Base-by-base conservation (phyloP, 2,888 invertebrate genomes). In the Yponomeuta cagnagella region DNA sequence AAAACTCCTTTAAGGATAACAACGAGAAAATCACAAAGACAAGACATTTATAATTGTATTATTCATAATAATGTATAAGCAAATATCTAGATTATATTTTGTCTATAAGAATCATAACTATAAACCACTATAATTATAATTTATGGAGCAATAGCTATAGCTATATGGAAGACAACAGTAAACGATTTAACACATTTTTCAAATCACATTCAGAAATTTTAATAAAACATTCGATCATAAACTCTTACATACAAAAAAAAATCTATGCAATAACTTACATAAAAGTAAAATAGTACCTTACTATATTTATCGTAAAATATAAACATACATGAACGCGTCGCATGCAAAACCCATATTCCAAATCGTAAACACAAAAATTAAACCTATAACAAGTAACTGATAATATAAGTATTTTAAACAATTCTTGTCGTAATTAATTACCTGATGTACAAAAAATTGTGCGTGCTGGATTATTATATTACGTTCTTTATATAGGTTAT, bases 311-410 rank as follows among this genome's bases (percentile, higher is more conserved):
- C 68, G 52, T 70, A 72, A 68, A 48, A 71, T 63, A 71, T 70
- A 70, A 68, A 88, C 80, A 82, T 86, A 92, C 90, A 82, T 90
- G 90, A 91, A 92, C 91, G 87, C 86, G 87, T 89, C 91, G 88
- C 86, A 76, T 87, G 83, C 84, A 83, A 37, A 70, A 68, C 48
- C 69, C 58, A 68, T 43, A 48, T 63, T 82, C 80, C 84, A 82
- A 83, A 83, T 80, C 83, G 15, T 72, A 72, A 70, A 71, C 58
- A 71, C 72, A 70, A 71, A 33, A 70, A 72, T 71, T 72, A 66
- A 71, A 72, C 48, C 58, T 63, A 69, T 70, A 52, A 52, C 69
- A 12, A 43, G 43, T 43, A 43, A 43, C 70, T 67, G 48, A 63
- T 48, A 48, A 63, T 48, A 58, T 37, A 23, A 70, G 70, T 65